Evolutionary conservation across 2,797 vertebrate genomes (phyloP).

Genomic region (Staurois parvus): DNA sequence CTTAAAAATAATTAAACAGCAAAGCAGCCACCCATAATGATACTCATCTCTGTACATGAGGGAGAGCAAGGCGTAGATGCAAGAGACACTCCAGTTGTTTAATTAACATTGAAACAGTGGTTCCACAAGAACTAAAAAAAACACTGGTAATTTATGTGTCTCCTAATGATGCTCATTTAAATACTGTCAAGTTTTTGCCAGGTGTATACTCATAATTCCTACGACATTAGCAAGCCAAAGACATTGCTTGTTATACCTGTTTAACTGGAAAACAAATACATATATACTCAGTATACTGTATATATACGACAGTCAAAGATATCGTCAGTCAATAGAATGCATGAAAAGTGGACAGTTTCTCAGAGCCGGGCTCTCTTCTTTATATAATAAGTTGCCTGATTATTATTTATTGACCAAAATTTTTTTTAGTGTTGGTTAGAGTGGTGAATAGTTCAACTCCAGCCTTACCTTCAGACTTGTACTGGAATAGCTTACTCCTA

Average conservation of each 20-base stretch:
- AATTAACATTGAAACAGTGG: slow-evolving; percentile 84
- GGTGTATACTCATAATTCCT: slow-evolving; percentile 84
- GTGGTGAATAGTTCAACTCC: too few relatives aligned
- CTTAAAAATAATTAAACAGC: slow-evolving; percentile 86
- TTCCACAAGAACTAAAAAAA: slow-evolving; percentile 79
- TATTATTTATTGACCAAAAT: too few relatives aligned
- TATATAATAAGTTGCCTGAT: too few relatives aligned
- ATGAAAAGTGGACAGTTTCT: too few relatives aligned
- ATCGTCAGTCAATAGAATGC: too few relatives aligned
- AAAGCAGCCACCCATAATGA: slow-evolving; percentile 85
- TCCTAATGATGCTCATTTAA: slow-evolving; percentile 86
- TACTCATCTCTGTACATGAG: slow-evolving; percentile 83
- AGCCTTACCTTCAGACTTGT: too few relatives aligned
- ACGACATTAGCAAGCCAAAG: slow-evolving; percentile 76
- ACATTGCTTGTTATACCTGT: slow-evolving; percentile 55
- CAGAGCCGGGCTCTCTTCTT: too few relatives aligned
- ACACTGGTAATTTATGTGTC: slow-evolving; percentile 85
- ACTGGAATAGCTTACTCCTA: too few relatives aligned
- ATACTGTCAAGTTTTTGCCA: slow-evolving; percentile 82
- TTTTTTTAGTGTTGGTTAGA: too few relatives aligned
- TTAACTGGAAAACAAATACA: slow-evolving; percentile 2
- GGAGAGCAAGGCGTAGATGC: slow-evolving; percentile 82
- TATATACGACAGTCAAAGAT: too few relatives aligned
- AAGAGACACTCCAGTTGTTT: slow-evolving; percentile 82
- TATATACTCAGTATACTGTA: too few relatives aligned